These are phyloP conservation scores for Leptopilina drosophilae DNA, from an alignment of 2,888 invertebrate genomes.

Conservation along the genomic window DNA sequence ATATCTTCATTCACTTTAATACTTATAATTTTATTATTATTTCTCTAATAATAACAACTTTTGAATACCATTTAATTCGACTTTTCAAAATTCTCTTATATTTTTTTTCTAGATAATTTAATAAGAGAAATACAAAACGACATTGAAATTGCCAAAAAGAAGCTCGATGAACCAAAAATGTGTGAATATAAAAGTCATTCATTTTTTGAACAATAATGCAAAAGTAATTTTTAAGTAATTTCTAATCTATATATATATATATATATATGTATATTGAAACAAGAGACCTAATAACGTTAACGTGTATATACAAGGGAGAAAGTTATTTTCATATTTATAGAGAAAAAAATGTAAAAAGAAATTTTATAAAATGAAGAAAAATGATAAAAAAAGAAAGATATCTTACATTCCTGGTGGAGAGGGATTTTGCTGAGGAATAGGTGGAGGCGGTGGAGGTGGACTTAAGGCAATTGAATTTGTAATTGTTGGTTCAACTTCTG, in stretches of 20 bases:
- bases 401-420: conserved; percentile 45
- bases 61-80: no score
- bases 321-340: no score
- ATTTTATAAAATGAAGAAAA: neutral
- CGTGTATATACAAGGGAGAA: no score
- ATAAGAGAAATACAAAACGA: conserved; percentile 89
- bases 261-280: conserved; percentile 21
- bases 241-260: conserved; percentile 30
- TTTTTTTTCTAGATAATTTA: conserved; percentile 81
- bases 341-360: no score
- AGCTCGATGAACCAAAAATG: conserved; percentile 80
- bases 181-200: conserved; percentile 77
- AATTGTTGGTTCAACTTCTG: conserved; percentile 39
- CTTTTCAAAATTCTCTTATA: no score
- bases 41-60: no score
- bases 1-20: no score
- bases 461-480: conserved; percentile 33
- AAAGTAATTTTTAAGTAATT: conserved; percentile 13
- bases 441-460: conserved; percentile 57
- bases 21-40: no score
- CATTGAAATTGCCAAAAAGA: conserved; percentile 83
- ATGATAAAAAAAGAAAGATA: conserved; percentile 41
- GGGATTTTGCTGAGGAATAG: conserved; percentile 54
- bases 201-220: conserved; percentile 77
- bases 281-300: conserved; percentile 31